Evolutionary conservation across 2,113 vertebrate genomes (phyloP), one percentile per base, ranked within the genome.

Genomic region (Cyprinodon brontotheroides): DNA sequence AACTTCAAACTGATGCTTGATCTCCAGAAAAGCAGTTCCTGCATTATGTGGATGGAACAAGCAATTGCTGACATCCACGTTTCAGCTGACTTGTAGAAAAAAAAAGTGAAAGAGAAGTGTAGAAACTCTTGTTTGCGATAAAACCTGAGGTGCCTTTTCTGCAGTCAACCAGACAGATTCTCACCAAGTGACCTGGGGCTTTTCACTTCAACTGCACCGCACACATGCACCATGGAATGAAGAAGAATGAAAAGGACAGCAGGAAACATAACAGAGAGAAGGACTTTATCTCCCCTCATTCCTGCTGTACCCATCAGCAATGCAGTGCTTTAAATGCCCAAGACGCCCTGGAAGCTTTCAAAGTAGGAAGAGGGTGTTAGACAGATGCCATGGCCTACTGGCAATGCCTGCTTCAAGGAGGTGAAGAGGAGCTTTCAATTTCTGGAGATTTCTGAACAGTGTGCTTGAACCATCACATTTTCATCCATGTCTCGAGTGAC

Each of bases 311-410:
- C 86, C 78, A 2, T 83, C 60, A 81, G 86, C 83, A 74, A 36
- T 17, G 66, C 66, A 77, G 40, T 1, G 20, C 48, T 71, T 81
- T 68, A 79, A 84, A 82, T 78, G 75, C 65, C 64, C 29, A 67
- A 76, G 73, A 61, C 29, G 57, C 62, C 57, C 68, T 70, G 57
- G 74, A 90, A 85, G 70, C 78, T 77, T 90, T 85, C 79, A 87
- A 85, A 86, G 61, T 77, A 83, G 79, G 61, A 12, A n/a, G n/a
- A 10, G 61, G 78, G 65, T 83, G 53, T 66, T 48, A 81, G 70
- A 87, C 64, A 59, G 80, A 82, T 82, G 79, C 65, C 45, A 36
- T 36, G 74, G 72, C 77, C 85, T 70, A 69, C 82, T 82, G 67
- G 78, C 83, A 84, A 80, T 37, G 7, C 1, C 53, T 29, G 37